Evolutionary conservation across 2,888 invertebrate species (phyloP).

Genomic region (Pherbina coryleti): DNA sequence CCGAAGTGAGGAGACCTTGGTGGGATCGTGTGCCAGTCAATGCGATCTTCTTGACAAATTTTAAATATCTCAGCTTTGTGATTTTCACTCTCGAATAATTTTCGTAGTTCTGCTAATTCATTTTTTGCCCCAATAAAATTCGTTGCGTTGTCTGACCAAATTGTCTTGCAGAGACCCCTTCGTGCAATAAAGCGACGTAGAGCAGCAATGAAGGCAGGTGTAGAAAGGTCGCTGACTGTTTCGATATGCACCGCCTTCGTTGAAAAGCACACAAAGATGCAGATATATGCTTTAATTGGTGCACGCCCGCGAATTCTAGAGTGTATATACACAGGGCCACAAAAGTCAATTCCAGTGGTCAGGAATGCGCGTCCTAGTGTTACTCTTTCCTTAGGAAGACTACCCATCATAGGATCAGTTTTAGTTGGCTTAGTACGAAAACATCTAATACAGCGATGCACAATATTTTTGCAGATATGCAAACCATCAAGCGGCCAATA

Average conservation of each 20-base stretch:
- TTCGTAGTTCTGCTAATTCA: too few relatives aligned
- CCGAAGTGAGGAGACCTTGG: too few relatives aligned
- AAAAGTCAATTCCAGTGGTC: neutral
- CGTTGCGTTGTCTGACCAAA: too few relatives aligned
- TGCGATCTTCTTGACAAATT: too few relatives aligned
- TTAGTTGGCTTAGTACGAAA: slow-evolving; percentile 29
- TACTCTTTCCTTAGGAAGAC: slow-evolving; percentile 4
- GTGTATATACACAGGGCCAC: slow-evolving; percentile 4
- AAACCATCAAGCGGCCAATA: slow-evolving; percentile 36
- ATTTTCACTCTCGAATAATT: too few relatives aligned
- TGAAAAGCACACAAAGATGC: neutral
- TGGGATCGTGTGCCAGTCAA: too few relatives aligned
- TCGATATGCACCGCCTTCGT: slow-evolving; percentile 6
- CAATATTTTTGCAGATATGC: slow-evolving; percentile 15
- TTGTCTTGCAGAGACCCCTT: too few relatives aligned
- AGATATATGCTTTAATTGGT: neutral
- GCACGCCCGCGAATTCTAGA: neutral
- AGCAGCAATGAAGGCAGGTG: too few relatives aligned
- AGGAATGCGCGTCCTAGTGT: neutral
- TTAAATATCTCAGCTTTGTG: too few relatives aligned
- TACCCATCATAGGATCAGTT: neutral
- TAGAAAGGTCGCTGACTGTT: neutral
- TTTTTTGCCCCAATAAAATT: too few relatives aligned
- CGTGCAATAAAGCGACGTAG: too few relatives aligned
- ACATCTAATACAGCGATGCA: slow-evolving; percentile 27